Conservation (phyloP, 1,140 invertebrate species). For the Coenobita brevimanus region DNA sequence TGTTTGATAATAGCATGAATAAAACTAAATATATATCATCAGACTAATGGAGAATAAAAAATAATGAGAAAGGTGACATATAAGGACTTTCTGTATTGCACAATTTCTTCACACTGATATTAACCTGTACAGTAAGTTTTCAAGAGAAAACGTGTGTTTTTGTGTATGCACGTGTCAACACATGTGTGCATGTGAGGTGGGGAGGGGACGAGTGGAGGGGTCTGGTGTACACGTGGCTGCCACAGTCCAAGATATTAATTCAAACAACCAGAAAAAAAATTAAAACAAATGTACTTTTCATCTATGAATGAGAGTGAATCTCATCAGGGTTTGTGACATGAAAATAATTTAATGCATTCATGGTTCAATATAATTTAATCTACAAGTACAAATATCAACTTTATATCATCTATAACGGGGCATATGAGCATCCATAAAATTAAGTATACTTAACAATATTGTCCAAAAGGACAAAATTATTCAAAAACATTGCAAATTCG, state of each 20-base stretch:
- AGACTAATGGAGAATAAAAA: no score
- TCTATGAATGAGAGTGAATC: constrained; percentile 41
- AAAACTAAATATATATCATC: no score
- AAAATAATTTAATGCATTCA: constrained; percentile 63
- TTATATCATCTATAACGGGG: constrained; percentile 41
- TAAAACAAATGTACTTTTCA: constrained; percentile 16
- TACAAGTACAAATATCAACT: constrained; percentile 59
- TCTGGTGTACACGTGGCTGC: constrained; percentile 26
- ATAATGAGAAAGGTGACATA: no score
- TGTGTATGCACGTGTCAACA: no score
- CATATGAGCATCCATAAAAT: constrained; percentile 64
- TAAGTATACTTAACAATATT: constrained; percentile 61
- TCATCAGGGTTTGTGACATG: constrained; percentile 57
- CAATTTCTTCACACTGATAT: no score
- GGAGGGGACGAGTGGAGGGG: neutral
- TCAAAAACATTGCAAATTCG: constrained; percentile 47
- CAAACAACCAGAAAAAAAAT: constrained; percentile 49
- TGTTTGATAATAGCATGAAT: no score
- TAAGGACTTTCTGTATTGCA: no score
- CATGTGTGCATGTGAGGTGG: neutral
- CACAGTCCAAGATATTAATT: constrained; percentile 38
- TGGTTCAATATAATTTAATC: constrained; percentile 46
- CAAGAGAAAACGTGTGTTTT: no score
- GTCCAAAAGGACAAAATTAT: constrained; percentile 45
- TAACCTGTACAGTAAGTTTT: no score